Evolutionary conservation across 2,888 invertebrate species (phyloP).

Genomic region (Torymus texanus): DNA sequence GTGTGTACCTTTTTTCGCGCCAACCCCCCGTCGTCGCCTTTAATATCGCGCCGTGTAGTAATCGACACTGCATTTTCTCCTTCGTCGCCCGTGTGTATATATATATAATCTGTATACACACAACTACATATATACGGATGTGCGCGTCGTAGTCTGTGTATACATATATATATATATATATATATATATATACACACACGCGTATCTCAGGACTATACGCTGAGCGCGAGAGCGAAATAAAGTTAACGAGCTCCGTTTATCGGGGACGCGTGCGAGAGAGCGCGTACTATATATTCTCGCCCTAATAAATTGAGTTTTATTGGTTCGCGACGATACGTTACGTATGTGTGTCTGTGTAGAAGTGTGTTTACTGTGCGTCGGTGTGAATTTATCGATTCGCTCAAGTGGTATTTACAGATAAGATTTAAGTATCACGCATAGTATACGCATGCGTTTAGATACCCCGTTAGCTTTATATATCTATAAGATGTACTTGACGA

Average conservation of each 20-base stretch:
- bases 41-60: constrained; percentile 12
- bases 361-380: neutral
- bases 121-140: neutral
- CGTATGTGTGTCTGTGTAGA: neutral
- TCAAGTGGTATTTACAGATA: constrained; percentile 26
- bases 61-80: neutral
- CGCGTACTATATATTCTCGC: neutral
- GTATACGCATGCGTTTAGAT: neutral
- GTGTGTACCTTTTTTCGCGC: neutral
- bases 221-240: constrained; percentile 28
- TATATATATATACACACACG: constrained; percentile 1
- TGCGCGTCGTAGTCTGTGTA: constrained; percentile 7
- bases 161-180: neutral
- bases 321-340: constrained; percentile 29
- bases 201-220: constrained; percentile 13
- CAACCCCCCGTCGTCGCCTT: neutral
- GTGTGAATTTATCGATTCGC: constrained; percentile 21
- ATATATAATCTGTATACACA: too few relatives aligned
- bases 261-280: neutral
- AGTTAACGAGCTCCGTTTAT: constrained; percentile 49
- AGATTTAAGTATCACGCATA: neutral
- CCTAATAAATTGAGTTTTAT: constrained; percentile 48
- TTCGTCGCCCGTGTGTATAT: neutral
- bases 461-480: too few relatives aligned
- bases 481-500: too few relatives aligned